These are phyloP conservation scores for Sparus aurata DNA, from an alignment of 2,797 vertebrate genomes.

Conservation along the genomic window DNA sequence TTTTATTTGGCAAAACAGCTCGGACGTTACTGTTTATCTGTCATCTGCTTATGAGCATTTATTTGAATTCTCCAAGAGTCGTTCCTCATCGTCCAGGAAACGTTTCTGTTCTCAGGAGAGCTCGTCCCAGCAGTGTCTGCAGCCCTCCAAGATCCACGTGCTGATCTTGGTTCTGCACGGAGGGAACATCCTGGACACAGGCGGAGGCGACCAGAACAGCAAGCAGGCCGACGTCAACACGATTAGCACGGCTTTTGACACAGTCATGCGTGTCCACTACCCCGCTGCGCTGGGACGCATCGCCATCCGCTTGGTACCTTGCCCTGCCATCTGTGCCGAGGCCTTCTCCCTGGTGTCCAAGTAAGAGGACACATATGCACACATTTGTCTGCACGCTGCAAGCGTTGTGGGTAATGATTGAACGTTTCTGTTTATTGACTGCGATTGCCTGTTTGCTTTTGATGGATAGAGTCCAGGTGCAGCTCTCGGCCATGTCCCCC, in stretches of 20 bases:
- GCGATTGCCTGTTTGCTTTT: slow-evolving; percentile 27
- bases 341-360: slow-evolving; percentile 97
- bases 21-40: slow-evolving; percentile 28
- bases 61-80: neutral
- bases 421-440: slow-evolving; percentile 30
- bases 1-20: slow-evolving; percentile 6
- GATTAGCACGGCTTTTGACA: slow-evolving; percentile 92
- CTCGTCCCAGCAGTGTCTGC: slow-evolving; percentile 86
- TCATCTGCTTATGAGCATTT: slow-evolving; percentile 17
- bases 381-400: slow-evolving; percentile 11
- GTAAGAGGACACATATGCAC: slow-evolving; percentile 80
- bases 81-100: neutral
- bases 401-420: neutral
- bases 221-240: slow-evolving; percentile 97
- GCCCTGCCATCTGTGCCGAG: slow-evolving; percentile 95
- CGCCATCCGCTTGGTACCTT: slow-evolving; percentile 95
- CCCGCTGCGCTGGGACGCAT: slow-evolving; percentile 94
- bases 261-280: slow-evolving; percentile 97
- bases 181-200: slow-evolving; percentile 98
- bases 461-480: slow-evolving; percentile 32
- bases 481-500: slow-evolving; percentile 2
- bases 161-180: slow-evolving; percentile 95
- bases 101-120: slow-evolving; percentile 84
- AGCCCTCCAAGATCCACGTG: slow-evolving; percentile 93
- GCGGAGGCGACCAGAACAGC: slow-evolving; percentile 92